Conservation (phyloP, 2,797 vertebrate genomes). For the Fratercula arctica region DNA sequence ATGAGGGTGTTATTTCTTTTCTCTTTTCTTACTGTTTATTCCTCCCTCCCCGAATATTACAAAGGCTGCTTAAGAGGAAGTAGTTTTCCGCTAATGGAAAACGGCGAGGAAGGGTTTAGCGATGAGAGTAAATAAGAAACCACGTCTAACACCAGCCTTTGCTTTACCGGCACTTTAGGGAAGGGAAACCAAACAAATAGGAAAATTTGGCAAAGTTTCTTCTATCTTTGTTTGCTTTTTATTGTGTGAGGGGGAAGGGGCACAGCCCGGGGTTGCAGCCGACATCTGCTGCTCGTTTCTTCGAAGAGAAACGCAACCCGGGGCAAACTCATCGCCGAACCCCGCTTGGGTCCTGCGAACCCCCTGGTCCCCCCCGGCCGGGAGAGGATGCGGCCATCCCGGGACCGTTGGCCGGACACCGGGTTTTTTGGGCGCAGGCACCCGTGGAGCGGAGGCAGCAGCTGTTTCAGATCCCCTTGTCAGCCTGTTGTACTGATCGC, state of each 20-base stretch:
- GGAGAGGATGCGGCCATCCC: neutral
- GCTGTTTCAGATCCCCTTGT: neutral
- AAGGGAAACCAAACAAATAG: constrained; percentile 8
- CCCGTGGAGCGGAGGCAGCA: rapidly evolving
- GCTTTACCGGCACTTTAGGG: neutral
- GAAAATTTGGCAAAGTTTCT: neutral
- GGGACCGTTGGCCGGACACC: rapidly evolving
- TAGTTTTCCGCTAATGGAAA: neutral
- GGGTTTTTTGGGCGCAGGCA: neutral
- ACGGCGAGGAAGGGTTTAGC: neutral
- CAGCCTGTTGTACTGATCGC: neutral
- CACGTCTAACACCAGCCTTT: neutral
- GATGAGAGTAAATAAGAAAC: constrained; percentile 33
- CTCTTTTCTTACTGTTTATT: neutral
- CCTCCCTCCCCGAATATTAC: neutral
- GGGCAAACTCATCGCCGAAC: neutral
- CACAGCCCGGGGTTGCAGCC: neutral
- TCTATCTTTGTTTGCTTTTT: constrained; percentile 3
- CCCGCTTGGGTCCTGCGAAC: neutral
- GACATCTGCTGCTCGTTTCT: constrained; percentile 54
- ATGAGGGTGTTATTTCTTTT: neutral
- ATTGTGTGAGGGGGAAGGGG: constrained; percentile 3
- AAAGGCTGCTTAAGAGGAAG: constrained; percentile 37
- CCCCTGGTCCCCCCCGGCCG: rapidly evolving
- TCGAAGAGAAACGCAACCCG: neutral